Percentiles rank a stretch among this genome's conserved stretches.
Conservation (phyloP, 2,113 vertebrate species). For the Ploceus nigricollis region DNA sequence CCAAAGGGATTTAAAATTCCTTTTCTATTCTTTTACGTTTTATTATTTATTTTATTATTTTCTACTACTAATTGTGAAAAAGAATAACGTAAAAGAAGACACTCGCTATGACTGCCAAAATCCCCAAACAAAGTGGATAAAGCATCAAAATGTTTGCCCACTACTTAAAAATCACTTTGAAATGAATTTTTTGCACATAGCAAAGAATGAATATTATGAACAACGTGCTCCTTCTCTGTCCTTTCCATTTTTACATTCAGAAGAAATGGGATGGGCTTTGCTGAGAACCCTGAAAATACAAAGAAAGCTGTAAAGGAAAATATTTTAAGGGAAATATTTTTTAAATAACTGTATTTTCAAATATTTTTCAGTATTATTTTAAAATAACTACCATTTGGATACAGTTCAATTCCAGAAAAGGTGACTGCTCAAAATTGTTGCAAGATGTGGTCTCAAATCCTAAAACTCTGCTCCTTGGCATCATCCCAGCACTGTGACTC, state of each 20-base stretch:
- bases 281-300: not conserved
- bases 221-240: not conserved
- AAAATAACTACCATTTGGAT: no score
- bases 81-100: not conserved
- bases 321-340: not conserved
- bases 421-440: not conserved
- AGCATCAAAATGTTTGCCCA: not conserved
- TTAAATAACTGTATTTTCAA: not conserved
- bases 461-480: not conserved
- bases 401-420: not conserved
- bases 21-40: no score
- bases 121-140: not conserved
- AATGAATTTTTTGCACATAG: not conserved
- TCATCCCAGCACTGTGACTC: not conserved
- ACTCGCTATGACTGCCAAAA: not conserved
- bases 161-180: not conserved
- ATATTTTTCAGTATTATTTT: not conserved
- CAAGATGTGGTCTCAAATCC: not conserved
- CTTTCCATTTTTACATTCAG: not conserved
- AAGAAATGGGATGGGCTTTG: not conserved
- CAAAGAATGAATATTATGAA: not conserved
- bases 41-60: no score
- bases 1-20: not conserved
- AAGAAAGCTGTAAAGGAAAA: not conserved
- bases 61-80: not conserved